Evolutionary conservation across 2,888 invertebrate species (phyloP), one percentile per base, ranked within the genome.

Genomic region (Perithous albicinctus): DNA sequence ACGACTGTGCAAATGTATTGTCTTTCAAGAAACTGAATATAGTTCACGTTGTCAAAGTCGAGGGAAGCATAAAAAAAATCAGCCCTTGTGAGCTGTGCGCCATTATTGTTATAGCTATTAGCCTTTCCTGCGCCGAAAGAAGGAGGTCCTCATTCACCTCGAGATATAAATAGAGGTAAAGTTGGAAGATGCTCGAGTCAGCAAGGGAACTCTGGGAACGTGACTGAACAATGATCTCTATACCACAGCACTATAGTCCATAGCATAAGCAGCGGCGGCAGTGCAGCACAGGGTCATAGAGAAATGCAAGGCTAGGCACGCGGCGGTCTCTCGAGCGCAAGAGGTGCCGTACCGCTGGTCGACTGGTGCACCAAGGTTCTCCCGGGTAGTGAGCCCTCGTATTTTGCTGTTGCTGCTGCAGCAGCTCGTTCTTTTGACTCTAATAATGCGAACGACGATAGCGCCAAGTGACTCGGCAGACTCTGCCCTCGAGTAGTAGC

Each of bases 201-300:
- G 86, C 86, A 77, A 78, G 79, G 54, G 76, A 77, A 70, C 72
- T n/a, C n/a, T 66, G 56, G 56, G 63, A 87, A 89, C 90, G 89
- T 90, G 90, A 90, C 89, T 85, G 88, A 89, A 90, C 89, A 90
- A 90, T 90, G 89, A 90, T 87, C 85, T 86, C 78, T 76, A 74
- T 80, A 56, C 69, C 78, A 76, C 82, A 79, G 43, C 59, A 51
- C 38, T 38, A 54, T 38, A 48, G 48, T 54, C 18, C 38, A 38
- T 26, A 54, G 23, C 6, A 15, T 20, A 8, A 23, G 29, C 41
- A 64, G 70, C 29, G 5, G 56, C 29, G 7, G 29, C 7, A 1
- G 15, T n/a, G n/a, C 1, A 4, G 29, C 56, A n/a, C 56, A 78
- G 70, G 54, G 72, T 76, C 61, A 66, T 67, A 80, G 75, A 80